Evolutionary conservation across 2,888 invertebrate species (phyloP).

Genomic region (Himalopsyche kuldschensis): DNA sequence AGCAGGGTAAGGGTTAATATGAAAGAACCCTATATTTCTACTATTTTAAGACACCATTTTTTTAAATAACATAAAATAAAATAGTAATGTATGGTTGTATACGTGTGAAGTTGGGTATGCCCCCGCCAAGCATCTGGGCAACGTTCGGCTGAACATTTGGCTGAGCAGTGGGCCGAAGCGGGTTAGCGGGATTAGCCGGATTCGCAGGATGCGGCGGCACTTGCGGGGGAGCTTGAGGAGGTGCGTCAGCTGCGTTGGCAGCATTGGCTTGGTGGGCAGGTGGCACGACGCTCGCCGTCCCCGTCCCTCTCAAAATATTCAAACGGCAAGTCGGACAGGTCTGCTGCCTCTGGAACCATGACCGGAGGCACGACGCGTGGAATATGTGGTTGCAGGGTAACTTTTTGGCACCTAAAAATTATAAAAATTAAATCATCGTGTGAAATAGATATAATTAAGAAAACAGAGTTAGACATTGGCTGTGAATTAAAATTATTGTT

Average conservation of each 20-base stretch:
- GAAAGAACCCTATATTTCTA: too few relatives aligned
- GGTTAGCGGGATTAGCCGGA: constrained; percentile 42
- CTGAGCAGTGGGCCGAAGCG: constrained; percentile 47
- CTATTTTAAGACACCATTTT: too few relatives aligned
- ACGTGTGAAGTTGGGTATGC: constrained; percentile 31
- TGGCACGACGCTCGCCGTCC: constrained; percentile 51
- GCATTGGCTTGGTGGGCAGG: constrained; percentile 43
- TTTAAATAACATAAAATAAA: not conserved
- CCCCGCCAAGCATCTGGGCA: constrained; percentile 10
- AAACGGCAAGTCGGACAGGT: constrained; percentile 98
- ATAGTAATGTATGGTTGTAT: not conserved
- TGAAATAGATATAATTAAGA: not conserved
- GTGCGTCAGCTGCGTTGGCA: constrained; percentile 41
- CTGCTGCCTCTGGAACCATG: constrained; percentile 99
- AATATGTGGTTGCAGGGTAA: constrained; percentile 99
- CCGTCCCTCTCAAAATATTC: constrained; percentile 65
- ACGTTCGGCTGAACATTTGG: not conserved
- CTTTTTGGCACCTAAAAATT: constrained; percentile 76
- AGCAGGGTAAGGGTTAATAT: too few relatives aligned
- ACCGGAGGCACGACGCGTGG: constrained; percentile 94
- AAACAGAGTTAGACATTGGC: too few relatives aligned
- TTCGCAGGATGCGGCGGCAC: constrained; percentile 41
- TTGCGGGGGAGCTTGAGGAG: constrained; percentile 47
- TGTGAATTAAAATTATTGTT: too few relatives aligned
- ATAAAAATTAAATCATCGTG: not conserved